Evolutionary conservation across 92 coral and sea anemone species (phyloP), one percentile per base, ranked within the genome.

Genomic region (Heteractis magnifica): DNA sequence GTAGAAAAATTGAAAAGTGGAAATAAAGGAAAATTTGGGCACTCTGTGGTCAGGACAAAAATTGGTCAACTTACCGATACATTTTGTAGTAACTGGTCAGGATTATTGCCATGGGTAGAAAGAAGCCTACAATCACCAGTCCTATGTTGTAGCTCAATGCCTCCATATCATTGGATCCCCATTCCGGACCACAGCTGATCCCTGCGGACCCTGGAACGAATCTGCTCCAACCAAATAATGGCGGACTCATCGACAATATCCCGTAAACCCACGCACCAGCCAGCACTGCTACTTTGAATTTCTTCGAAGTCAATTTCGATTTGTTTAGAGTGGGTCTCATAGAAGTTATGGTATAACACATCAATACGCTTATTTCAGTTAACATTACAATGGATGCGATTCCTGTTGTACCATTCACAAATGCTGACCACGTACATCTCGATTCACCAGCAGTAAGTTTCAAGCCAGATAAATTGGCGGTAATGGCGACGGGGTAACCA

Each of bases 171-270:
- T 83, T 72, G 21, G 90, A 82, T 5, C 76, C 77, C 95, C 95
- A 92, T 51, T 92, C 92, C 1, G 95, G 95, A 52, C 87, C 86
- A 72, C 95, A 92, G 78, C 95, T 92, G 51, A 92, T 74, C 13
- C 90, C 81, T 6, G 95, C 95, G 12, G 92, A 72, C 4, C 95
- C 92, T 49, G 95, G 95, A 9, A 87, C 88, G 48, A 68, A 91
- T 78, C 59, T 84, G 76, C 72, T 90, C 93, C 93, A 90, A 6
- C 95, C 95, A 52, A 92, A 11, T 19, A 92, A 18, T 4, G 95
- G 95, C 10, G 95, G 93, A 8, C 68, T 55, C 89, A 90, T 92
- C 6, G 82, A 75, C 53, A 84, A 68, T n/a, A 88, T 44, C 71
- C 93, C 91, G 70, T 90, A 92, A 52, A 85, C 48, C 95, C 95